Conservation (phyloP, 2,888 invertebrate genomes). For the Hypselothyrea guttata region DNA sequence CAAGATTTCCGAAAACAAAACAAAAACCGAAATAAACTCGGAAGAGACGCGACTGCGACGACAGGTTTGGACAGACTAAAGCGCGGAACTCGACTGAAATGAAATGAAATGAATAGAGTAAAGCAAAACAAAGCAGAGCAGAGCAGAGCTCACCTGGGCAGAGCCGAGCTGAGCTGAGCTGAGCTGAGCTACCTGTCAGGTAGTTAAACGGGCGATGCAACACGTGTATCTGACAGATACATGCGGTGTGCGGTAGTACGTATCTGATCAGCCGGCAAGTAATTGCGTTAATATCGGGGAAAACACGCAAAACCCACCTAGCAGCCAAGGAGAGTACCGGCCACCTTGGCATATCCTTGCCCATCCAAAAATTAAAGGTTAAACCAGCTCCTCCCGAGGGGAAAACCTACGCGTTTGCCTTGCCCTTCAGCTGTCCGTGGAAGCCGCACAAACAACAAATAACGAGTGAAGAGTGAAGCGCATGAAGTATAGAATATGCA, state of each 20-base stretch:
- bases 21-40: constrained; percentile 31
- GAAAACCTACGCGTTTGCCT: constrained; percentile 47
- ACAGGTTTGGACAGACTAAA: constrained; percentile 67
- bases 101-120: constrained; percentile 24
- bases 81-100: constrained; percentile 22
- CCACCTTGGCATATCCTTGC: background rate
- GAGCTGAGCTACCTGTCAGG: constrained; percentile 19
- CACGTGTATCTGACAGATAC: constrained; percentile 57
- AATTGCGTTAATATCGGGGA: constrained; percentile 61
- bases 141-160: constrained; percentile 18
- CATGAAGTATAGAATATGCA: constrained; percentile 51
- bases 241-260: constrained; percentile 21
- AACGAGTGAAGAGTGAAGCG: constrained; percentile 3
- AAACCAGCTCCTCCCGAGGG: constrained; percentile 22
- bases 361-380: constrained; percentile 30
- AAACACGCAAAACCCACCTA: constrained; percentile 52
- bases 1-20: constrained; percentile 34
- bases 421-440: constrained; percentile 20
- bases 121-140: constrained; percentile 11
- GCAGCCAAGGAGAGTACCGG: background rate
- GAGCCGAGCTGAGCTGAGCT: constrained; percentile 18
- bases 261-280: constrained; percentile 54
- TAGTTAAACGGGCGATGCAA: constrained; percentile 21
- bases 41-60: constrained; percentile 58
- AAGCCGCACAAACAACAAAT: constrained; percentile 69